Evolutionary conservation across 2,113 vertebrate species (phyloP), one percentile per base, ranked within the genome.

Genomic region (Eudyptes chrysolophus): DNA sequence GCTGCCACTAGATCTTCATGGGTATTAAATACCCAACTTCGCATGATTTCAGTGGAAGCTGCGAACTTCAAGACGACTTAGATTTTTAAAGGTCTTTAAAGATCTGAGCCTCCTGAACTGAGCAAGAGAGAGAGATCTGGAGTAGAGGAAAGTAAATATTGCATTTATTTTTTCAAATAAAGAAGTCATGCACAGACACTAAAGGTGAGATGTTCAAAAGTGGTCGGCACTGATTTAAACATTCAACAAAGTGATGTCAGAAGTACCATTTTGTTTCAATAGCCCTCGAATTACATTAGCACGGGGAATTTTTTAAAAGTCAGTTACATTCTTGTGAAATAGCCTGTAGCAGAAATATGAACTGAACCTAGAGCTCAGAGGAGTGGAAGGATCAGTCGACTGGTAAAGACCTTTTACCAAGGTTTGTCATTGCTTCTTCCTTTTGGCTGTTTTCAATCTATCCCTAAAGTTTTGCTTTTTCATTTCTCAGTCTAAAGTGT

Each of bases 361-460:
- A n/a, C 13, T 34, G 25, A 87, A 58, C 24, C 5, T 42, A 24
- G 32, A 44, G 9, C 16, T 48, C 57, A 22, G 80, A 58, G 27
- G 29, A 84, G 12, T 25, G 20, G 40, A 72, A 87, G 72, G 19
- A 87, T 49, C 71, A 44, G 20, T 27, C 30, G 49, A 27, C 21
- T n/a, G 8, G 26, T 55, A 55, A 83, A 66, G 19, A 68, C 2
- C 2, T 71, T 84, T 55, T 32, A 77, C 18, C 26, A 51, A 36
- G 21, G 8, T 38, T 64, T 1, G 0, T 79, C 1, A 0, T 7
- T 5, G 0, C 0, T 2, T 42, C 51, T 29, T 74, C 20, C 27
- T 58, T 68, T 51, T n/a, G 8, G 7, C 16, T n/a, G 20, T 61
- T 80, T 72, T 80, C 51, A 36, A 52, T 26, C 20, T 54, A 18